A percentile compares a stretch with the other conserved stretches of the same genome.
phyloP scores from a whole-genome alignment of 1,140 invertebrate genomes.

The Diuraphis noxia region DNA sequence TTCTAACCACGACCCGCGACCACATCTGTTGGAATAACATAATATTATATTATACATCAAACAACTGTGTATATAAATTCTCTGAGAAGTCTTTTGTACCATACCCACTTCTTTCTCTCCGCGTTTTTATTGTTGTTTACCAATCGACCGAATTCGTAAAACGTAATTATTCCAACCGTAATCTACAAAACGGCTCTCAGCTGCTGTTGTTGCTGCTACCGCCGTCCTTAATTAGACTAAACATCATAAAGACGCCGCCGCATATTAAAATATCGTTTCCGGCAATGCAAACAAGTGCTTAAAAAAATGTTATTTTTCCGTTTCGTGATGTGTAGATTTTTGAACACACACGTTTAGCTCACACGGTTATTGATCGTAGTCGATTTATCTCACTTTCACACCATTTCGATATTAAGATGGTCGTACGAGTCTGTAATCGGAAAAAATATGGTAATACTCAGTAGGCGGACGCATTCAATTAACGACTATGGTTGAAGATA shows the following conservation, averaged over 20 bases:
- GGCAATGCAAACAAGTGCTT: neutral
- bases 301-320: neutral
- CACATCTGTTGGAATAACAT: neutral
- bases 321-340: neutral
- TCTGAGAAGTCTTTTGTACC: neutral
- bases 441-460: neutral
- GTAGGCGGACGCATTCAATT: slow-evolving; percentile 20
- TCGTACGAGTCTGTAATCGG: neutral
- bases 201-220: neutral
- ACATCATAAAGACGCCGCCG: neutral
- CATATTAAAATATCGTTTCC: neutral
- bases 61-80: neutral
- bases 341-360: neutral
- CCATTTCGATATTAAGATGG: neutral
- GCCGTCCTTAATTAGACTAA: neutral
- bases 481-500: neutral
- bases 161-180: neutral
- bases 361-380: neutral
- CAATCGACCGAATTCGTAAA: slow-evolving; percentile 10
- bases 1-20: neutral
- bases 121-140: neutral
- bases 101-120: neutral
- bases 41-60: neutral
- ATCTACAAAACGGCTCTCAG: neutral
- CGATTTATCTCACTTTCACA: neutral